Conservation (phyloP, 2,888 invertebrate species). For the Busseola fusca region DNA sequence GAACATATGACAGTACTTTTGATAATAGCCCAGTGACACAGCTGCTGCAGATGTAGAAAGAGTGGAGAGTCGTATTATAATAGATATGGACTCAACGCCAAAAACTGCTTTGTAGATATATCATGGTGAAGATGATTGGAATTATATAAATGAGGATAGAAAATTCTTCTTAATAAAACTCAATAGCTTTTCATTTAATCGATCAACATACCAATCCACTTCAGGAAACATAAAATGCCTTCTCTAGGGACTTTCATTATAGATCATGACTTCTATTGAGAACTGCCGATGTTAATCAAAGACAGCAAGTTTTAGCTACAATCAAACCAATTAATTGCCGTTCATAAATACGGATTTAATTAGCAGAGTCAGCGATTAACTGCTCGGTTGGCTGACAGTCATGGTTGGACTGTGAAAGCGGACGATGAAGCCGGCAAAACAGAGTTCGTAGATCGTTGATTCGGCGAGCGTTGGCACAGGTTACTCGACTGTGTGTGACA, state of each 20-base stretch:
- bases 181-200: slow-evolving; percentile 2
- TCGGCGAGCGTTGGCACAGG: slow-evolving; percentile 58
- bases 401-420: slow-evolving; percentile 56
- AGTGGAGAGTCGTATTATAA: neutral
- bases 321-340: slow-evolving; percentile 48
- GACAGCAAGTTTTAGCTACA: slow-evolving; percentile 21
- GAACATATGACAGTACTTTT: neutral
- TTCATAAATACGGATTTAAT: slow-evolving; percentile 54
- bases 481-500: slow-evolving; percentile 78
- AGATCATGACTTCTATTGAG: slow-evolving; percentile 29
- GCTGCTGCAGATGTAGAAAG: neutral
- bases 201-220: neutral
- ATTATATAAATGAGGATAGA: neutral
- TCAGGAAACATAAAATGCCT: slow-evolving; percentile 15
- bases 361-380: slow-evolving; percentile 60
- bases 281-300: slow-evolving; percentile 19
- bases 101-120: neutral
- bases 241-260: slow-evolving; percentile 17
- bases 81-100: no score
- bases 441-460: slow-evolving; percentile 48
- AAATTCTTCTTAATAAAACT: neutral
- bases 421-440: slow-evolving; percentile 29
- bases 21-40: neutral
- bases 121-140: neutral
- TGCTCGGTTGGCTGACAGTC: slow-evolving; percentile 60